Percentiles rank a stretch among this genome's conserved stretches.
Conservation (phyloP, 2,888 invertebrate species). For the Pseudolycoriella hygida region DNA sequence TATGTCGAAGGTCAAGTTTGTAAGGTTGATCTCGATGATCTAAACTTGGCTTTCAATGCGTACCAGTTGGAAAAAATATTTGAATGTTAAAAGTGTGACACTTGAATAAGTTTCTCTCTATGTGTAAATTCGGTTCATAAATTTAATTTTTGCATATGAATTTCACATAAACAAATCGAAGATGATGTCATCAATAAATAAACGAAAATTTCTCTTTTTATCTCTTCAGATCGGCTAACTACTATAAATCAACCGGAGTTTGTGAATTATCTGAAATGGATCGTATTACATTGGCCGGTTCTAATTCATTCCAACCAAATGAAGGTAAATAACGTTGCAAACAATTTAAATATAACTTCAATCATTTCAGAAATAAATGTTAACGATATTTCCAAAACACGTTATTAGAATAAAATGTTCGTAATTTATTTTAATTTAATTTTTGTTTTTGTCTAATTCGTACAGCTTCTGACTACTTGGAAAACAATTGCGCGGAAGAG, state of each 20-base stretch:
- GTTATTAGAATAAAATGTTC: too few relatives aligned
- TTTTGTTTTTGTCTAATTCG: not conserved
- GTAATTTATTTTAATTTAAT: not conserved
- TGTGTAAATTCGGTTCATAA: too few relatives aligned
- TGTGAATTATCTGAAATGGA: slow-evolving; percentile 86
- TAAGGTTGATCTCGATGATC: too few relatives aligned
- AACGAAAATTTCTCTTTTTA: slow-evolving; percentile 8
- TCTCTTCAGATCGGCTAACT: slow-evolving; percentile 69
- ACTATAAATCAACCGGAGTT: slow-evolving; percentile 65
- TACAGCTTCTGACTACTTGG: slow-evolving; percentile 58
- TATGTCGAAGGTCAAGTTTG: too few relatives aligned
- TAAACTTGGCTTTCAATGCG: too few relatives aligned
- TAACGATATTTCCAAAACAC: too few relatives aligned
- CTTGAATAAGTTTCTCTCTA: too few relatives aligned
- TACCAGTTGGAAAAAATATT: too few relatives aligned
- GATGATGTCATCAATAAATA: too few relatives aligned
- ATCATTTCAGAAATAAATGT: not conserved
- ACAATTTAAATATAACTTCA: not conserved
- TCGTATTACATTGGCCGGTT: slow-evolving; percentile 71
- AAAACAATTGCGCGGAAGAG: slow-evolving; percentile 85
- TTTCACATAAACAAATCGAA: too few relatives aligned
- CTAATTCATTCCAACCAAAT: slow-evolving; percentile 53
- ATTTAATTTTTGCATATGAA: too few relatives aligned
- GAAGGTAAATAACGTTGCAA: slow-evolving; percentile 30
- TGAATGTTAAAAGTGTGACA: too few relatives aligned